Evolutionary conservation across 2,888 invertebrate species (phyloP).

Genomic region (Rhimphoctona megacephalus): DNA sequence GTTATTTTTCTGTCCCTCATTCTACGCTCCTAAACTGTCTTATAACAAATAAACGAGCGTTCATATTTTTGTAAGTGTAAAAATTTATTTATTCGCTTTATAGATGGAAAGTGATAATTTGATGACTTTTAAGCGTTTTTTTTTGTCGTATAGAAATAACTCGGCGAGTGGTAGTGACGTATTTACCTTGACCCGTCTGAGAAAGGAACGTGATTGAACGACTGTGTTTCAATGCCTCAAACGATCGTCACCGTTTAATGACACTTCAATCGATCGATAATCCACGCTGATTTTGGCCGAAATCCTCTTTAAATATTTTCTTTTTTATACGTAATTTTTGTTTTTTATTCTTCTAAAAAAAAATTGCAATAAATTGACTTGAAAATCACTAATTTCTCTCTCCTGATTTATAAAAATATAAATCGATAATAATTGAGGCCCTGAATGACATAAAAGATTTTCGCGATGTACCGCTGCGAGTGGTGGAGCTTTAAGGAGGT

Average conservation of each 20-base stretch:
- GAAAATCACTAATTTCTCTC: background rate
- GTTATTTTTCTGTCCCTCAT: background rate
- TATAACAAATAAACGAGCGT: background rate
- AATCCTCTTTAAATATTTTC: background rate
- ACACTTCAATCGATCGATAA: constrained; percentile 6
- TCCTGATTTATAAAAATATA: background rate
- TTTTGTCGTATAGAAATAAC: constrained; percentile 12
- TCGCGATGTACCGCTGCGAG: background rate
- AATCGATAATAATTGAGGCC: background rate
- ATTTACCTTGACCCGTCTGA: constrained; percentile 57
- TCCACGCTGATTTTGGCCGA: background rate
- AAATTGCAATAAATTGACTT: too few relatives aligned
- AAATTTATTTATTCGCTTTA: background rate
- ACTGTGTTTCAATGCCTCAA: background rate
- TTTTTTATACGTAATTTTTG: background rate
- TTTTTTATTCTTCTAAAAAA: background rate
- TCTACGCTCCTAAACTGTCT: background rate
- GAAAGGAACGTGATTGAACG: constrained; percentile 15
- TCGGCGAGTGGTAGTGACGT: constrained; percentile 20
- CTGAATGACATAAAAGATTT: background rate
- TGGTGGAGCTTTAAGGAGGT: too few relatives aligned
- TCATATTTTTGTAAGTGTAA: background rate
- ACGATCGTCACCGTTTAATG: constrained; percentile 18
- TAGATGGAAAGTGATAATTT: constrained; percentile 22
- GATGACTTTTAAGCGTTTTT: constrained; percentile 9